Evolutionary conservation across 2,797 vertebrate species (phyloP).

Genomic region (Ambastaia sidthimunki): DNA sequence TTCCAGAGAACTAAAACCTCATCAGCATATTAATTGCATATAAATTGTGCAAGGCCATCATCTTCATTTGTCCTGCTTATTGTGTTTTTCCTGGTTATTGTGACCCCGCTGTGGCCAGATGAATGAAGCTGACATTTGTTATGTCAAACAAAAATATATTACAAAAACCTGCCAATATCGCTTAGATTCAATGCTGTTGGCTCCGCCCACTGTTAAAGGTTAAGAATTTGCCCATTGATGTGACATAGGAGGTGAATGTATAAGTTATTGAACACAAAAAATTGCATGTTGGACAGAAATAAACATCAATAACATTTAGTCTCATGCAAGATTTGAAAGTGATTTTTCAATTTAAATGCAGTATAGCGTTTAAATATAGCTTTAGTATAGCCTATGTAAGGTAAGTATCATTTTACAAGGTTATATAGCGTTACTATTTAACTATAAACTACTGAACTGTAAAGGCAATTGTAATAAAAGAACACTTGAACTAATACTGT

Average conservation of each 20-base stretch:
- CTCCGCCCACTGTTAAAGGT: not conserved
- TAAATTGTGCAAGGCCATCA: not conserved
- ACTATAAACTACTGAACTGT: not conserved
- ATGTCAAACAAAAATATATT: constrained; percentile 7
- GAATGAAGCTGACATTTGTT: constrained; percentile 8
- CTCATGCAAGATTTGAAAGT: not conserved
- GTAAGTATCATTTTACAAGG: not conserved
- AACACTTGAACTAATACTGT: not conserved
- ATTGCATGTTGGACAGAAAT: not conserved
- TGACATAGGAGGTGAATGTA: not conserved
- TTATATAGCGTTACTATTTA: not conserved
- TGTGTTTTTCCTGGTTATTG: not conserved
- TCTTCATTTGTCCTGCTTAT: not conserved
- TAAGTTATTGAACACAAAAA: not conserved
- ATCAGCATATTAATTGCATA: constrained; percentile 7
- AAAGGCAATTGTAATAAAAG: not conserved
- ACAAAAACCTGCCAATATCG: not conserved
- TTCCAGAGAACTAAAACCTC: constrained; percentile 1
- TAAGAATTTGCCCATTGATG: not conserved
- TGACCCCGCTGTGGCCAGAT: constrained; percentile 12
- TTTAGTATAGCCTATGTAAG: not conserved
- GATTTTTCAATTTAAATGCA: too few species aligned
- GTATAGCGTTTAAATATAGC: too few species aligned
- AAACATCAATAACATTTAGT: not conserved
- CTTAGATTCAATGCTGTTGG: not conserved